Percentiles rank a stretch among this genome's conserved stretches.
These are phyloP conservation scores for Neoseiulus cucumeris DNA, from an alignment of 1,140 invertebrate species.

Conservation along the genomic window DNA sequence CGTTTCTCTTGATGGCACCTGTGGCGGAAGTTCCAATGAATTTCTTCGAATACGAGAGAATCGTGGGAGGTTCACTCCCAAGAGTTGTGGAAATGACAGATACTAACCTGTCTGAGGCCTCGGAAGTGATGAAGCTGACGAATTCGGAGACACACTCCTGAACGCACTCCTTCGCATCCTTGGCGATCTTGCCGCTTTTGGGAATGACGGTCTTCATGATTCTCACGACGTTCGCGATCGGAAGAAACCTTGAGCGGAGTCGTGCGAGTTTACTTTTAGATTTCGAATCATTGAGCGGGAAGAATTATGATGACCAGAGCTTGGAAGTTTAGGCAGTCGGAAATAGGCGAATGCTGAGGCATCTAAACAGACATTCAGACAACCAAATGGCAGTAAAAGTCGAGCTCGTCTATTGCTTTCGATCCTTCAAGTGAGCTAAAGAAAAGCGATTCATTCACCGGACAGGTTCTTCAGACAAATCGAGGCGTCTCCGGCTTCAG, in stretches of 20 bases:
- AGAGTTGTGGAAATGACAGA: neutral
- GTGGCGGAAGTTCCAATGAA: slow-evolving; percentile 31
- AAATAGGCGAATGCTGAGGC: too few species aligned
- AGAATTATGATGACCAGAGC: too few species aligned
- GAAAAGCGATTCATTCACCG: too few species aligned
- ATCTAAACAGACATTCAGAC: too few species aligned
- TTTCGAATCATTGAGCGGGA: too few species aligned
- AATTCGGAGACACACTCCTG: slow-evolving; percentile 99
- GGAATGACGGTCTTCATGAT: slow-evolving; percentile 98
- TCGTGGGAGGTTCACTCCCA: neutral
- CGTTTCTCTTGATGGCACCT: slow-evolving; percentile 90
- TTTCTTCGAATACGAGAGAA: neutral
- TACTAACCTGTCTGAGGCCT: slow-evolving; percentile 28
- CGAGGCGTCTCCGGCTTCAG: too few species aligned
- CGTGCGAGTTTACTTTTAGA: too few species aligned
- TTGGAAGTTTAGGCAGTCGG: too few species aligned
- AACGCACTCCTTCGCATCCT: slow-evolving; percentile 96
- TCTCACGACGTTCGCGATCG: slow-evolving; percentile 94
- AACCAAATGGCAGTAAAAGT: too few species aligned
- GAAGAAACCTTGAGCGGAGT: slow-evolving; percentile 46
- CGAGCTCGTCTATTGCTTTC: too few species aligned
- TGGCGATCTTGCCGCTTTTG: slow-evolving; percentile 90
- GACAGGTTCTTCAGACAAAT: too few species aligned
- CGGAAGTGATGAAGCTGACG: slow-evolving; percentile 96
- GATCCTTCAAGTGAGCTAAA: too few species aligned